Conservation (phyloP, 2,113 vertebrate species). For the Ceuthmochares aereus region DNA sequence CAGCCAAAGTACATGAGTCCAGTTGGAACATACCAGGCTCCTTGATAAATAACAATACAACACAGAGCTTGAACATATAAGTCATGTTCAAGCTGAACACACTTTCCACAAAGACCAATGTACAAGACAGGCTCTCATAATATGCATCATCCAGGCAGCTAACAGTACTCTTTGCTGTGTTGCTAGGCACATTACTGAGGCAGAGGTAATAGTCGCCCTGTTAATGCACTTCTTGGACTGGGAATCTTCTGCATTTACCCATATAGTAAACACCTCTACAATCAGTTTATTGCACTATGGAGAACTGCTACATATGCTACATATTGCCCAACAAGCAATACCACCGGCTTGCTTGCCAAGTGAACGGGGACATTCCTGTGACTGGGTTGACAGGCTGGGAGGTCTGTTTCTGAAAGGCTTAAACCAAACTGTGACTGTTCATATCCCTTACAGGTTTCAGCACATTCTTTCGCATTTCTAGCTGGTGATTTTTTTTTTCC, state of each 20-base stretch:
- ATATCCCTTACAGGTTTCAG: not conserved
- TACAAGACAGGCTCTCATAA: not conserved
- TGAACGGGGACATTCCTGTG: not conserved
- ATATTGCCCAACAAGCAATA: not conserved
- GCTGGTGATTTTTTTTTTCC: not conserved
- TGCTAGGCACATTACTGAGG: not conserved
- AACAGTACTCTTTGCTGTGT: not conserved
- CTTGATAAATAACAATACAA: not conserved
- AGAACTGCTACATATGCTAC: not conserved
- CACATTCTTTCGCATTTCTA: constrained; percentile 14
- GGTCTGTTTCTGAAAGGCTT: not conserved
- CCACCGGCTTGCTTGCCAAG: not conserved
- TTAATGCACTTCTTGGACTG: not conserved
- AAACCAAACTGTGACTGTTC: not conserved
- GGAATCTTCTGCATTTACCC: not conserved
- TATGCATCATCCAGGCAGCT: not conserved
- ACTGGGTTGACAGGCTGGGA: not conserved
- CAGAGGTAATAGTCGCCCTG: not conserved
- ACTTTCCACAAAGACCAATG: not conserved
- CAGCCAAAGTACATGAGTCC: not conserved
- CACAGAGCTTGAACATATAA: accelerated
- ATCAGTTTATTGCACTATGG: not conserved
- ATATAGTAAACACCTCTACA: not conserved
- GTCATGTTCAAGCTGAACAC: not conserved
- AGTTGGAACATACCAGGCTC: not conserved